phyloP scores from a whole-genome alignment of 2,888 invertebrate genomes.

The Thereva nobilitata region DNA sequence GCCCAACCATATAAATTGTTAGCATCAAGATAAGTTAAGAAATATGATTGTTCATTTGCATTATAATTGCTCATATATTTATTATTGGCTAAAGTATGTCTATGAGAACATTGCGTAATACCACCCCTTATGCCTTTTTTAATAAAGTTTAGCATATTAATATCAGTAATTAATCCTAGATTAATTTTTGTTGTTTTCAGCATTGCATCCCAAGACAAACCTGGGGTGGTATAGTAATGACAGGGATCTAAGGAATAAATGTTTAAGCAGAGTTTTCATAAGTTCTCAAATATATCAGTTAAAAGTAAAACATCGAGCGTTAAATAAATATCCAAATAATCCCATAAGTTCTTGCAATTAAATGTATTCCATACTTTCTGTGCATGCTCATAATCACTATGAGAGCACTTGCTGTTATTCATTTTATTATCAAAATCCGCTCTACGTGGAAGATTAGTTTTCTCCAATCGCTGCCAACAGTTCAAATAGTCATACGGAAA shows the following conservation, averaged over 20 bases:
- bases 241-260: conserved; percentile 24
- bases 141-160: conserved; percentile 9
- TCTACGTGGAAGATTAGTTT: conserved; percentile 40
- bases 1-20: conserved; percentile 45
- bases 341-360: conserved; percentile 46
- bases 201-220: conserved; percentile 25
- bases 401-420: conserved; percentile 40
- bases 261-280: conserved; percentile 14
- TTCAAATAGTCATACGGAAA: conserved; percentile 49
- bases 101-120: conserved; percentile 36
- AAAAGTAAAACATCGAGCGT: conserved; percentile 51
- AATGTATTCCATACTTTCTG: conserved; percentile 49
- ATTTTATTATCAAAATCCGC: conserved; percentile 44
- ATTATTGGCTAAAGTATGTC: conserved; percentile 38
- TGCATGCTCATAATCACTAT: conserved; percentile 49
- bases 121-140: conserved; percentile 37
- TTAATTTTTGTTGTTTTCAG: conserved; percentile 16
- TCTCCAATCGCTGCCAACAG: conserved; percentile 39
- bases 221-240: conserved; percentile 25
- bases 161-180: conserved; percentile 18
- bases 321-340: conserved; percentile 49
- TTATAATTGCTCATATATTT: conserved; percentile 38
- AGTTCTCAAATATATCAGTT: conserved; percentile 44
- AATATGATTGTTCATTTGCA: conserved; percentile 18
- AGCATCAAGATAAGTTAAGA: conserved; percentile 42